Evolutionary conservation across 2,797 vertebrate genomes (phyloP).

Genomic region (Paedocypris micromegethes): DNA sequence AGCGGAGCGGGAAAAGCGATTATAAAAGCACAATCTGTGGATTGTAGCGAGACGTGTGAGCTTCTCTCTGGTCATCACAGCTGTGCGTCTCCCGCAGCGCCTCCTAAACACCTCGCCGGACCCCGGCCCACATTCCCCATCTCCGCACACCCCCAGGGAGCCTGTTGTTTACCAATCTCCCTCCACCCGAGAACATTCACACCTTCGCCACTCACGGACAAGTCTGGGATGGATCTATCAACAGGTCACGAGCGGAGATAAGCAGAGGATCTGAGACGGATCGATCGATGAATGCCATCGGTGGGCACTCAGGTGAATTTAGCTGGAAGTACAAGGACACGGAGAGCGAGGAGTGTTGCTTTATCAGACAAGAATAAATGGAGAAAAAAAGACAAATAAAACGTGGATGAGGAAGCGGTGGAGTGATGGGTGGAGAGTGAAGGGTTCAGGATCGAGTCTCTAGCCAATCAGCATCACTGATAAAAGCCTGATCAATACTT

Average conservation of each 20-base stretch:
- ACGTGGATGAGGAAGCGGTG: neutral
- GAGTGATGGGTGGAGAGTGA: no score
- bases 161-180: conserved; percentile 53
- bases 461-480: no score
- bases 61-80: conserved; percentile 9
- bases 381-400: neutral
- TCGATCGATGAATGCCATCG: conserved; percentile 15
- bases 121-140: conserved; percentile 45
- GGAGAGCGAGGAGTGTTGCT: neutral
- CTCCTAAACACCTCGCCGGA: conserved; percentile 65
- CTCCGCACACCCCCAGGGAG: conserved; percentile 29
- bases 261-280: conserved; percentile 29
- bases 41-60: neutral
- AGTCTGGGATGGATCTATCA: conserved; percentile 20
- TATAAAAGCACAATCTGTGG: neutral
- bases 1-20: no score
- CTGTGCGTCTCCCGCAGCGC: conserved; percentile 46
- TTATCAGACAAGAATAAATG: conserved; percentile 3
- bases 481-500: no score
- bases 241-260: conserved; percentile 20
- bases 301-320: conserved; percentile 10
- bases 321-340: conserved; percentile 1
- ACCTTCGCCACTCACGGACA: conserved; percentile 29
- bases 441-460: no score
- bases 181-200: conserved; percentile 52